phyloP scores from a whole-genome alignment of 1,140 invertebrate genomes.

The Drosophila asahinai region DNA sequence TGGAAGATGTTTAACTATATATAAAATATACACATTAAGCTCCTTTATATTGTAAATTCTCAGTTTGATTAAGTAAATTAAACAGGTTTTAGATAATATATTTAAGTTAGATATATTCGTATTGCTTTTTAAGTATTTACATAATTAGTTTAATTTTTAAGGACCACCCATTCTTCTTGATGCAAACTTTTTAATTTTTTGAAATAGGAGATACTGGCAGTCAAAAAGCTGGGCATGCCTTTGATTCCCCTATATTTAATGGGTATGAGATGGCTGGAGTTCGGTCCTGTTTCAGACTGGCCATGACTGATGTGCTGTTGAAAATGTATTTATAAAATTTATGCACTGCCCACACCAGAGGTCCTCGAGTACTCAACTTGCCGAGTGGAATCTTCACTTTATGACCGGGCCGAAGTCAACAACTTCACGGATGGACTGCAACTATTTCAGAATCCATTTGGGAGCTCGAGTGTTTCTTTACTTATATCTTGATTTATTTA shows the following conservation, averaged over 20 bases:
- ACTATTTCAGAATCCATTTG: slow-evolving; percentile 45
- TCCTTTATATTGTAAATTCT: too few relatives aligned
- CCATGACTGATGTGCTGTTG: slow-evolving; percentile 59
- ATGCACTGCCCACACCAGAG: slow-evolving; percentile 67
- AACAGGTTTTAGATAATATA: not conserved
- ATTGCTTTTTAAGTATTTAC: not conserved
- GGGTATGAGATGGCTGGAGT: slow-evolving; percentile 20
- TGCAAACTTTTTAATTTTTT: too few relatives aligned
- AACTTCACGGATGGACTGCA: slow-evolving; percentile 39
- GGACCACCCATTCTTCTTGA: not conserved
- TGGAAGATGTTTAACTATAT: too few relatives aligned
- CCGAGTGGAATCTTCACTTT: slow-evolving; percentile 56
- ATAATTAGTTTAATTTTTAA: not conserved
- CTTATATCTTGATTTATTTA: slow-evolving; percentile 53
- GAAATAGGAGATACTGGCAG: too few relatives aligned
- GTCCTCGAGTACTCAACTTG: slow-evolving; percentile 27
- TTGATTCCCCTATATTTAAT: not conserved
- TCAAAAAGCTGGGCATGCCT: not conserved
- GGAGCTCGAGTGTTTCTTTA: slow-evolving; percentile 24
- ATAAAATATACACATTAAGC: too few relatives aligned
- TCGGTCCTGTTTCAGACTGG: slow-evolving; percentile 21
- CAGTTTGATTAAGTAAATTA: not conserved
- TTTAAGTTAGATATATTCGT: too few relatives aligned
- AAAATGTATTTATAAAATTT: slow-evolving; percentile 72
- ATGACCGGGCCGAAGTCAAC: slow-evolving; percentile 31